Conservation (phyloP, 1,140 invertebrate species). For the Hycleus cichorii region DNA sequence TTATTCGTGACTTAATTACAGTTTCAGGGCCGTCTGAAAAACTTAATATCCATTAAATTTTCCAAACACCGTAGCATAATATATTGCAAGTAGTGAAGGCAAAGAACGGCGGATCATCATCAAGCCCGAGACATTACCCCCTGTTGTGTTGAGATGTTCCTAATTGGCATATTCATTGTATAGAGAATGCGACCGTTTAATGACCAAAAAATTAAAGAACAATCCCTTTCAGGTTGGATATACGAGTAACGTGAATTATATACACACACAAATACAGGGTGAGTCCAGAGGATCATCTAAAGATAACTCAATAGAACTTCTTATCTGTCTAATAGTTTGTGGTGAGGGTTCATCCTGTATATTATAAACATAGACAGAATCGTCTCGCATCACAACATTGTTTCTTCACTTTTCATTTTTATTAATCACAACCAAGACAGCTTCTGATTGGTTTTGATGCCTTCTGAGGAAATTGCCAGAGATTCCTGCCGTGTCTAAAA, state of each 20-base stretch:
- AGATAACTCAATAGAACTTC: too few species aligned
- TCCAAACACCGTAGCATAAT: slow-evolving; percentile 18
- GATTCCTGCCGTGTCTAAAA: slow-evolving; percentile 30
- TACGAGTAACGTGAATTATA: background rate
- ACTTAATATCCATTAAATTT: slow-evolving; percentile 29
- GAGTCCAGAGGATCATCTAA: too few species aligned
- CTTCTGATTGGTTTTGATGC: slow-evolving; percentile 33
- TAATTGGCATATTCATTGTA: slow-evolving; percentile 30
- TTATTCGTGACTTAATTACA: slow-evolving; percentile 24
- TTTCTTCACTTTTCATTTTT: slow-evolving; percentile 20
- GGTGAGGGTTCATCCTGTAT: background rate
- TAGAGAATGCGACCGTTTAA: slow-evolving; percentile 24
- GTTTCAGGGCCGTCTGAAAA: slow-evolving; percentile 18
- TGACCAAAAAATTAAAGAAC: slow-evolving; percentile 30
- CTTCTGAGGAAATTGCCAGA: slow-evolving; percentile 23
- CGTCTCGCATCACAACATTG: background rate
- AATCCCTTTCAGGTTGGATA: slow-evolving; percentile 13
- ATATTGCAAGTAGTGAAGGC: slow-evolving; percentile 20
- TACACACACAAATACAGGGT: background rate
- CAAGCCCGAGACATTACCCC: slow-evolving; percentile 12
- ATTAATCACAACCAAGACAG: slow-evolving; percentile 35
- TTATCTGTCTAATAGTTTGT: too few species aligned
- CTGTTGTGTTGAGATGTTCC: slow-evolving; percentile 21
- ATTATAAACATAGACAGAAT: background rate
- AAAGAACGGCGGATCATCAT: slow-evolving; percentile 9